Conservation (phyloP, 2,888 invertebrate genomes). For the Eristalis intricaria region DNA sequence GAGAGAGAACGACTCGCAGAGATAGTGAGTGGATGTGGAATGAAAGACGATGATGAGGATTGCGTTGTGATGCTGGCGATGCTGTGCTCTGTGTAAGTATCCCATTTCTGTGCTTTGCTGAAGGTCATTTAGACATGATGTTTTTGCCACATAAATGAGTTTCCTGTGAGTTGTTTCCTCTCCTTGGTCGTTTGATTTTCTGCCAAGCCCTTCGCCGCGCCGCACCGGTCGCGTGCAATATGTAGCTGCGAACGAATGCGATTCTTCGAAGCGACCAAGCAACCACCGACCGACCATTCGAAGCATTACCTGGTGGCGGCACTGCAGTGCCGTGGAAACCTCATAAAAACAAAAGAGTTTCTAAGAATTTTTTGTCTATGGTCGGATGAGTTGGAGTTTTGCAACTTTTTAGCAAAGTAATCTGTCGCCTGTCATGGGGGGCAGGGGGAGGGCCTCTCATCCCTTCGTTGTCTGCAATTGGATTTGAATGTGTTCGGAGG, state of each 20-base stretch:
- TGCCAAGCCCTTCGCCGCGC: constrained; percentile 5
- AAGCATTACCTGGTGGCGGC: constrained; percentile 10
- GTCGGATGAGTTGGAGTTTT: constrained; percentile 18
- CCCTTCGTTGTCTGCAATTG: neutral
- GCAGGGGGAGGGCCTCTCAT: too few species aligned
- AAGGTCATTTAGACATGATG: constrained; percentile 66
- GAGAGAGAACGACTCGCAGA: constrained; percentile 18
- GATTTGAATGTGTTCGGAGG: neutral
- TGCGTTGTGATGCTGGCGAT: constrained; percentile 40
- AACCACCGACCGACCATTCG: constrained; percentile 22
- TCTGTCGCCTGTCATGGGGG: neutral
- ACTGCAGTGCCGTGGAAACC: constrained; percentile 38
- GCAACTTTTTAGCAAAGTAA: constrained; percentile 5
- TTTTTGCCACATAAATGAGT: constrained; percentile 68
- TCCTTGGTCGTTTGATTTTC: constrained; percentile 26
- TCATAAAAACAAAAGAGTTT: constrained; percentile 54
- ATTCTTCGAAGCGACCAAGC: constrained; percentile 44
- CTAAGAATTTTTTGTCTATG: constrained; percentile 34
- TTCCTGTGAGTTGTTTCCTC: constrained; percentile 57
- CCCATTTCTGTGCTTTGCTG: constrained; percentile 46
- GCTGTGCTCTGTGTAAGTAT: constrained; percentile 47
- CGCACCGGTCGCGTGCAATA: constrained; percentile 49
- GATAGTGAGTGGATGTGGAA: constrained; percentile 42
- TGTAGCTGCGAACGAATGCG: constrained; percentile 18
- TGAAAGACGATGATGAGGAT: constrained; percentile 31